Evolutionary conservation across 2,797 vertebrate genomes (phyloP), one percentile per base, ranked within the genome.

Genomic region (Pseudochaenichthys georgianus): DNA sequence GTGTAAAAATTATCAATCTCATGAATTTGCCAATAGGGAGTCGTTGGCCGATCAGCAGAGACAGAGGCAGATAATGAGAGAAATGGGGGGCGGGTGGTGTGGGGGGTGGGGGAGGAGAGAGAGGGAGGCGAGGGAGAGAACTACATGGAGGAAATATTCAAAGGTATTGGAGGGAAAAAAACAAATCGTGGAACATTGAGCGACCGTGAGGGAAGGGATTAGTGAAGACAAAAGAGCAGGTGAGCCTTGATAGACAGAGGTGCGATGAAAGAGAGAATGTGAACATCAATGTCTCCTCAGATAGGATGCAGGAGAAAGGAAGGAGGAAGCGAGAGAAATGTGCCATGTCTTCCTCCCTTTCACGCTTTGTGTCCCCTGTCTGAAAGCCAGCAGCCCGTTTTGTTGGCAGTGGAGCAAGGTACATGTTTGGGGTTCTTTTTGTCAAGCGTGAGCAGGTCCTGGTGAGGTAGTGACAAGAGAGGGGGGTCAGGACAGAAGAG

Each of bases 391-490:
- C 77, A 52, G 84, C 62, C 69, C 78, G 70, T 88, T 84, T 72
- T 78, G 75, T 84, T 60, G 38, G 80, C 79, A 84, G 75, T 66
- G 72, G 62, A 89, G 83, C 85, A 59, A 87, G 81, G 67, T 87
- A 87, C 88, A 90, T 90, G 82, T 92, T 91, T 89, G 75, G 72
- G 66, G 75, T 83, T 87, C 57, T 85, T 90, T 81, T 85, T 86
- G 89, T 92, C 89, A 91, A 87, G 93, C 83, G 70, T 90, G 87
- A 90, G 83, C 85, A 87, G 81, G 83, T 92, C 91, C 82, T 50
- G 76, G 87, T 82, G 85, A 88, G 88, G 84, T 92, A 81, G 89
- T 78, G 87, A 93, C 91, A 90, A 82, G 87, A 73, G 41, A 75
- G 34, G 51, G 4, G 5, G 31, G 64, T 38, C 34, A 7, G 34